These are phyloP conservation scores for Mesoclemmys tuberculata DNA, from an alignment of 2,113 vertebrate species.

Conservation along the genomic window DNA sequence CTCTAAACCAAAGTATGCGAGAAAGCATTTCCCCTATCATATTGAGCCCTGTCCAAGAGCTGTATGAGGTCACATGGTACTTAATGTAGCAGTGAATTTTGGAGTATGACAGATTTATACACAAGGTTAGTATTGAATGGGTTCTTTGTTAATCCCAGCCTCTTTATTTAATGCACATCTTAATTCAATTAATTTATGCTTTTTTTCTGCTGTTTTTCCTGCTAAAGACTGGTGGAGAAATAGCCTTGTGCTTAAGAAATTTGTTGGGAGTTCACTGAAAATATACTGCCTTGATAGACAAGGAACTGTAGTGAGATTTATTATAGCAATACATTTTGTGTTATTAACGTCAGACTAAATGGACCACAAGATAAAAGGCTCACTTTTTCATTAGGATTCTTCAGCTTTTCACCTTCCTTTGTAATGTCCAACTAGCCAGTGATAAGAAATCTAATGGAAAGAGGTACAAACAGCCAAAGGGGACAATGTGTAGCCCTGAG, in stretches of 20 bases:
- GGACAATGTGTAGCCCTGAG: neutral
- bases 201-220: neutral
- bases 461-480: neutral
- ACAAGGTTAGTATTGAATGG: neutral
- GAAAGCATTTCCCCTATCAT: neutral
- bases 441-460: neutral
- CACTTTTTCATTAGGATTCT: neutral
- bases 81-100: neutral
- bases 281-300: neutral
- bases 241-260: neutral
- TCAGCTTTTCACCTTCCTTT: neutral
- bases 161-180: neutral
- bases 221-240: neutral
- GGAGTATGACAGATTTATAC: neutral
- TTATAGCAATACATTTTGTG: neutral
- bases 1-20: conserved; percentile 23
- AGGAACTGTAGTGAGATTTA: neutral
- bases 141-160: neutral
- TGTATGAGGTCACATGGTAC: neutral
- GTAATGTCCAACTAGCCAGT: neutral
- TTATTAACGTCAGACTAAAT: neutral
- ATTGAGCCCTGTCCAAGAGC: neutral
- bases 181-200: conserved; percentile 15
- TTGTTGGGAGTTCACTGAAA: neutral
- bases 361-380: neutral